phyloP scores from a whole-genome alignment of 2,888 invertebrate species.

The Clanis bilineata region DNA sequence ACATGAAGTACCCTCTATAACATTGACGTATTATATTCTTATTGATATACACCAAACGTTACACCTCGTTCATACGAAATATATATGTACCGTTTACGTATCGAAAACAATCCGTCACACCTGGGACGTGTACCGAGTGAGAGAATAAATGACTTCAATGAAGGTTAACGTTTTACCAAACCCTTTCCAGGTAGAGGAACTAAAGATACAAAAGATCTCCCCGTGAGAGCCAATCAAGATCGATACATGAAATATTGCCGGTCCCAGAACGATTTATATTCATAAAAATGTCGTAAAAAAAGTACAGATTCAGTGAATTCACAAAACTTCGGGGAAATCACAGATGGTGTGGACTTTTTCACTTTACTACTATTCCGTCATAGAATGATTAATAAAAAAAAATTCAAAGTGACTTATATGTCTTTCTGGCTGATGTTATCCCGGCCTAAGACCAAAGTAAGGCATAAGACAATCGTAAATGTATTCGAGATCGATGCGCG shows the following conservation, averaged over 20 bases:
- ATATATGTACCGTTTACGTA: background rate
- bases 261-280: conserved; percentile 18
- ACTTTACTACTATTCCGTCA: background rate
- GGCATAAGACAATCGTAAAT: too few species aligned
- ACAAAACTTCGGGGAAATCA: background rate
- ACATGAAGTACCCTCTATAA: too few species aligned
- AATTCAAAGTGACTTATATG: background rate
- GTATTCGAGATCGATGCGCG: too few species aligned
- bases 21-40: too few species aligned
- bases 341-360: background rate
- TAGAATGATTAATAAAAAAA: background rate
- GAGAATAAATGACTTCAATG: background rate
- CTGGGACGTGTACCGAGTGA: background rate
- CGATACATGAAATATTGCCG: conserved; percentile 7
- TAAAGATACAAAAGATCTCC: conserved; percentile 7
- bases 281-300: background rate
- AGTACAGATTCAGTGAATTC: background rate
- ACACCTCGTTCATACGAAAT: too few species aligned
- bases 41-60: too few species aligned
- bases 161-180: background rate
- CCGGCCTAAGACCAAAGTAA: too few species aligned
- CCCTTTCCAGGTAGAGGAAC: conserved; percentile 4
- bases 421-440: too few species aligned
- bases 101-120: background rate
- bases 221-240: background rate